Conservation (phyloP, 2,888 invertebrate species). For the Spicauda simplicius region DNA sequence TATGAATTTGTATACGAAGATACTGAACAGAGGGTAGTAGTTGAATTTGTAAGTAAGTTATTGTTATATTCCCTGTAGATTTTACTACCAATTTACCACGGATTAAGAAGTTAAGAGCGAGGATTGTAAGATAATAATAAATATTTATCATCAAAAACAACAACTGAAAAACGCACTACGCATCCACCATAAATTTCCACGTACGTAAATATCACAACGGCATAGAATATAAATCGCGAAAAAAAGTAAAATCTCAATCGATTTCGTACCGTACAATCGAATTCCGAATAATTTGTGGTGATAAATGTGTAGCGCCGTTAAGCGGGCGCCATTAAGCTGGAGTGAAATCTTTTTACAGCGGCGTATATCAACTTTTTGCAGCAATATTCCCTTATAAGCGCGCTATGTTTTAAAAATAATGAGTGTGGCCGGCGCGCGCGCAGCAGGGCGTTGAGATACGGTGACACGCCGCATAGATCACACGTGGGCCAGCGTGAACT, state of each 20-base stretch:
- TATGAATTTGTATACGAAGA: too few relatives aligned
- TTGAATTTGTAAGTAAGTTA: too few relatives aligned
- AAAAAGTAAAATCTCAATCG: constrained; percentile 17
- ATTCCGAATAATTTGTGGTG: constrained; percentile 40
- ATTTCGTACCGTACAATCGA: constrained; percentile 29
- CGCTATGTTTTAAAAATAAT: constrained; percentile 69
- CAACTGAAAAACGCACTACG: background rate
- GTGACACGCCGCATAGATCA: constrained; percentile 51
- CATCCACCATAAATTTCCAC: background rate
- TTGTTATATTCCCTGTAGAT: too few relatives aligned
- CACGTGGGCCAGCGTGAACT: constrained; percentile 19
- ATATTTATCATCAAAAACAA: background rate
- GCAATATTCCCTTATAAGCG: constrained; percentile 63
- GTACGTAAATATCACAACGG: constrained; percentile 6
- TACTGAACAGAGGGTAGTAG: too few relatives aligned
- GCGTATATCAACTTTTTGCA: constrained; percentile 58
- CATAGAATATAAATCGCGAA: background rate
- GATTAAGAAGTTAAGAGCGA: too few relatives aligned
- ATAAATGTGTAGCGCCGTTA: constrained; percentile 44
- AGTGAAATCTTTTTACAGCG: constrained; percentile 44
- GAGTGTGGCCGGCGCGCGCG: constrained; percentile 49
- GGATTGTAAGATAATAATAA: too few relatives aligned
- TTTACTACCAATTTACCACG: too few relatives aligned
- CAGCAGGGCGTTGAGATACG: constrained; percentile 54
- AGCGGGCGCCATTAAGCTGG: constrained; percentile 43